Evolutionary conservation across 1,140 invertebrate genomes (phyloP).

Genomic region (Drosophila nikananu): DNA sequence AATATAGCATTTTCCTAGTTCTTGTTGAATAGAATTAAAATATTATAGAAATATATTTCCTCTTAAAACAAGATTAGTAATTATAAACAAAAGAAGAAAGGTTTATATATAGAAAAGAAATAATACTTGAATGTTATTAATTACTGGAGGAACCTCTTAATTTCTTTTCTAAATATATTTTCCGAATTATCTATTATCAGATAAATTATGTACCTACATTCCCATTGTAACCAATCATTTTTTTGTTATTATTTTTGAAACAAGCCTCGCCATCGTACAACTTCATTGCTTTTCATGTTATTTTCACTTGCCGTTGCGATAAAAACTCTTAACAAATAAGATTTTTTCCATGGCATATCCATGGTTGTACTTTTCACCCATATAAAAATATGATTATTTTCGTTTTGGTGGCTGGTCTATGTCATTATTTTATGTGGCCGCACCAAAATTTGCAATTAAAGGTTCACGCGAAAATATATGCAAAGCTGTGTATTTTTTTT

Average conservation of each 20-base stretch:
- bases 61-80: not conserved
- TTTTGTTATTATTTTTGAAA: conserved; percentile 16
- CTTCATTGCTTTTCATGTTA: conserved; percentile 36
- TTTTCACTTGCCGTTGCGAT: conserved; percentile 40
- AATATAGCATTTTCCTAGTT: not conserved
- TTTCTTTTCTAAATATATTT: not conserved
- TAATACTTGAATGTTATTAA: not conserved
- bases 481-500: conserved; percentile 9
- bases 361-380: not conserved
- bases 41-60: not conserved
- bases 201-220: not conserved
- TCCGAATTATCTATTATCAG: not conserved
- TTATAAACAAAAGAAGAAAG: not conserved
- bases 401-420: not conserved
- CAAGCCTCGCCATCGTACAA: not conserved
- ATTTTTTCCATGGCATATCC: conserved; percentile 36
- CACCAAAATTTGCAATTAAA: conserved; percentile 63
- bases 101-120: not conserved
- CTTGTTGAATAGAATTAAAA: not conserved
- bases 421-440: conserved; percentile 53
- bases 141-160: not conserved
- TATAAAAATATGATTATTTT: conserved; percentile 20
- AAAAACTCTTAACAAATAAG: conserved; percentile 57
- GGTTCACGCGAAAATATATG: conserved; percentile 37
- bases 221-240: conserved; percentile 38